Evolutionary conservation across 2,888 invertebrate genomes (phyloP), one percentile per base, ranked within the genome.

Genomic region (Dione juno): DNA sequence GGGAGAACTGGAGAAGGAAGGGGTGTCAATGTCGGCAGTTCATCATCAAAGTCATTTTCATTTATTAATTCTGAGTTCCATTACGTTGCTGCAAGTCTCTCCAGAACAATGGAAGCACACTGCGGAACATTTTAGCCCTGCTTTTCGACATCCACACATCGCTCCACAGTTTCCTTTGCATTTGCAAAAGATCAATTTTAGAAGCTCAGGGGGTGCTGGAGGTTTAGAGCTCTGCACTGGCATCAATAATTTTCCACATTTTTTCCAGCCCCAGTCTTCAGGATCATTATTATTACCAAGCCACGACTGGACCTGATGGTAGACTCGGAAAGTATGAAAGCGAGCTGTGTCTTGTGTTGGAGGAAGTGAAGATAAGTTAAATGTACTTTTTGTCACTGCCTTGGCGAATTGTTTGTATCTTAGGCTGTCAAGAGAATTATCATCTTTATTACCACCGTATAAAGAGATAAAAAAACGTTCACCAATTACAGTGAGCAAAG

Each of bases 131-230:
- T 75, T 74, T 28, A 73, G 70, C 5, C 73, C 72, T 74, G 73
- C 76, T 74, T 74, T 76, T 72, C 72, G 21, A 35, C 72, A 71
- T 11, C 73, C 73, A 72, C 72, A 70, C 70, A 75, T 74, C 13
- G 13, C 37, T 69, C 67, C 64, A 59, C 71, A 72, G 58, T 74
- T 74, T 67, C 68, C 37, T 37, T 37, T 37, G 37, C 37, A 37
- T 37, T 8, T 37, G 37, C 37, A 37, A 8, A 37, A 37, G 8
- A 37, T 37, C 8, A 37, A 37, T 37, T 37, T 37, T 8, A 37
- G 3, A 37, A 37, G 37, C 3, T 37, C 37, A 8, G 8, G 37
- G 37, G 37, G 37, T 37, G 37, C 8, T 37, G 37, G 8, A 37
- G 37, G 37, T 8, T 37, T 37, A 8, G 37, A 37, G 8, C 5